Evolutionary conservation across 2,113 vertebrate species (phyloP).

Genomic region (Neolamprologus longior): DNA sequence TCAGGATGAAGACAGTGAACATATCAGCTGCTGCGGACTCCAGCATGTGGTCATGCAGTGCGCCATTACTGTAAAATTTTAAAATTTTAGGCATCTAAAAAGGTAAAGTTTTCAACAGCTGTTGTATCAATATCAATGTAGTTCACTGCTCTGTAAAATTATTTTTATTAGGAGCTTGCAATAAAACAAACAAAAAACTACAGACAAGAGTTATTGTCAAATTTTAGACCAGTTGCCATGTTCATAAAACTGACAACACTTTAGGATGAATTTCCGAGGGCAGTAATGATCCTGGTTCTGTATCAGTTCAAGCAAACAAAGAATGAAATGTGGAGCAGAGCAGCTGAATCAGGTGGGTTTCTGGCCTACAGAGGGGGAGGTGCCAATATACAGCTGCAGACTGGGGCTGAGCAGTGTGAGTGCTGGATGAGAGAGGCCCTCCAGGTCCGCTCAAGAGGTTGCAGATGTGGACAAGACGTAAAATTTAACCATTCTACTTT

Average conservation of each 20-base stretch:
- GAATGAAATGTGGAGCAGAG: background rate
- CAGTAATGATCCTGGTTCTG: background rate
- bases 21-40: rapidly evolving
- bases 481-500: background rate
- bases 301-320: background rate
- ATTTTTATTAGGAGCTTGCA: background rate
- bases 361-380: background rate
- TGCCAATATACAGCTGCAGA: background rate
- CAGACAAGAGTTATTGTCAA: background rate
- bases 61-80: background rate
- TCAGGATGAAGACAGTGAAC: background rate
- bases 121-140: background rate
- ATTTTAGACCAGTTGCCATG: background rate
- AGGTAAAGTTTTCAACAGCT: background rate
- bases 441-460: background rate
- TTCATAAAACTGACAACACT: background rate
- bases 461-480: background rate
- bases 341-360: background rate
- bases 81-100: background rate
- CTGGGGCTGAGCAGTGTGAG: background rate
- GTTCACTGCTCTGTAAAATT: background rate
- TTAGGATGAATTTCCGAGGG: background rate
- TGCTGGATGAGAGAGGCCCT: background rate
- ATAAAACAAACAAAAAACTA: background rate
- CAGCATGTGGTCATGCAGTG: background rate